These are phyloP conservation scores for Triops longicaudatus DNA, from an alignment of 1,140 invertebrate genomes.

Conservation along the genomic window DNA sequence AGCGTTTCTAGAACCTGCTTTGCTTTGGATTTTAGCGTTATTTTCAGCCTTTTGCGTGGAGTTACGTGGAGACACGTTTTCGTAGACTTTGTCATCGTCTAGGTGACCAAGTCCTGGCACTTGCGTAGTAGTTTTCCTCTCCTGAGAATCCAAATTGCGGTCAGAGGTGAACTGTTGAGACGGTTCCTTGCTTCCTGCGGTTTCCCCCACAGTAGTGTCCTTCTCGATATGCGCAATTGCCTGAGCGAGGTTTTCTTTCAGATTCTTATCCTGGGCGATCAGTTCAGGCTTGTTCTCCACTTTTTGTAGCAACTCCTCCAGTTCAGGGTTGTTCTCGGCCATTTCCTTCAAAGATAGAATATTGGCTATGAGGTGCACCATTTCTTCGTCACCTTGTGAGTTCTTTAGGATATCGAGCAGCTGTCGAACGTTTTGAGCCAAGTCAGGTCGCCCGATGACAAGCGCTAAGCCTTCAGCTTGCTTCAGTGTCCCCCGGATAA, in stretches of 20 bases:
- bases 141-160: neutral
- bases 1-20: constrained; percentile 29
- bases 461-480: constrained; percentile 61
- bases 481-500: constrained; percentile 47
- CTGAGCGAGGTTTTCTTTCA: constrained; percentile 58
- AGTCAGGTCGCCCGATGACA: constrained; percentile 46
- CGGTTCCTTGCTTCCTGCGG: neutral
- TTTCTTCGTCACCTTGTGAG: constrained; percentile 25
- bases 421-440: constrained; percentile 22
- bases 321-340: constrained; percentile 48
- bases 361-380: constrained; percentile 17
- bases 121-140: too few relatives aligned
- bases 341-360: constrained; percentile 34
- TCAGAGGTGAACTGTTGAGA: neutral
- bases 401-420: constrained; percentile 26
- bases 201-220: constrained; percentile 41
- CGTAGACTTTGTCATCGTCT: too few relatives aligned
- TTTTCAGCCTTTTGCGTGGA: too few relatives aligned
- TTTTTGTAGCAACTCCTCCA: constrained; percentile 52
- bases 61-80: too few relatives aligned
- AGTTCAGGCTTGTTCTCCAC: constrained; percentile 46
- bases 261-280: constrained; percentile 50
- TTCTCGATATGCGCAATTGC: constrained; percentile 53
- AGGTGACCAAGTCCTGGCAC: too few relatives aligned
- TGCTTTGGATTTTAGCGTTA: neutral